Percentiles rank a stretch among this genome's conserved stretches.
Evolutionary conservation across 2,113 vertebrate species (phyloP).

Genomic region (Corythoichthys intestinalis): DNA sequence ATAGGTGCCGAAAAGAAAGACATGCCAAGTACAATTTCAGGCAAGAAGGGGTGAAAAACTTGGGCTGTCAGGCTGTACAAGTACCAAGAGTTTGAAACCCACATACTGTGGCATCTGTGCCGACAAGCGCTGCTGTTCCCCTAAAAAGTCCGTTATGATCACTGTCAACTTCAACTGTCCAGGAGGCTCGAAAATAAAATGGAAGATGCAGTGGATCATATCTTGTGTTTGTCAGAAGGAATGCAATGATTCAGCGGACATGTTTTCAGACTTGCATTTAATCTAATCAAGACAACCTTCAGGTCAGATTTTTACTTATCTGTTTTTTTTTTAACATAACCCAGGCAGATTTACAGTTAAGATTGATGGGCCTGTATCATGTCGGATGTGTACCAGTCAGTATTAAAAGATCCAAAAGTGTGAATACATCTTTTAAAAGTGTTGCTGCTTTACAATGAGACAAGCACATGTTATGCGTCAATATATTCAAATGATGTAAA

Average conservation of each 20-base stretch:
- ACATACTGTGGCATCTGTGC: constrained; percentile 86
- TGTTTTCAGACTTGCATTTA: constrained; percentile 86
- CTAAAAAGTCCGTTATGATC: constrained; percentile 84
- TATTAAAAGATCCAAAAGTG: too few relatives aligned
- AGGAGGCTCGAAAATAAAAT: constrained; percentile 75
- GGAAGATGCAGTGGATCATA: constrained; percentile 95
- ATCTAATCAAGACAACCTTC: constrained; percentile 57
- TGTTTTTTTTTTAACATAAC: too few relatives aligned
- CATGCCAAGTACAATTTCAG: constrained; percentile 84
- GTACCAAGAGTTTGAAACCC: constrained; percentile 79
- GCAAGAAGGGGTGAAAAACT: constrained; percentile 81
- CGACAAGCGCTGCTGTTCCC: constrained; percentile 87
- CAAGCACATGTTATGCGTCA: too few relatives aligned
- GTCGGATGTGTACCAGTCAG: too few relatives aligned
- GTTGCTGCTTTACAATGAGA: too few relatives aligned
- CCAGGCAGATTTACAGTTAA: too few relatives aligned
- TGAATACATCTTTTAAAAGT: too few relatives aligned
- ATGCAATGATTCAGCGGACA: constrained; percentile 80
- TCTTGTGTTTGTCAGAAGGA: constrained; percentile 89
- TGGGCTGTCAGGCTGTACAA: constrained; percentile 84
- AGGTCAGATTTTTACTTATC: neutral
- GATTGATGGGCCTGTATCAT: too few relatives aligned
- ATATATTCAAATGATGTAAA: too few relatives aligned
- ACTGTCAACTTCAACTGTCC: constrained; percentile 85
- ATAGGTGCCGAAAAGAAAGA: constrained; percentile 85